Base-by-base conservation (phyloP, 2,888 invertebrate species). In the Tiliacea citrago region DNA sequence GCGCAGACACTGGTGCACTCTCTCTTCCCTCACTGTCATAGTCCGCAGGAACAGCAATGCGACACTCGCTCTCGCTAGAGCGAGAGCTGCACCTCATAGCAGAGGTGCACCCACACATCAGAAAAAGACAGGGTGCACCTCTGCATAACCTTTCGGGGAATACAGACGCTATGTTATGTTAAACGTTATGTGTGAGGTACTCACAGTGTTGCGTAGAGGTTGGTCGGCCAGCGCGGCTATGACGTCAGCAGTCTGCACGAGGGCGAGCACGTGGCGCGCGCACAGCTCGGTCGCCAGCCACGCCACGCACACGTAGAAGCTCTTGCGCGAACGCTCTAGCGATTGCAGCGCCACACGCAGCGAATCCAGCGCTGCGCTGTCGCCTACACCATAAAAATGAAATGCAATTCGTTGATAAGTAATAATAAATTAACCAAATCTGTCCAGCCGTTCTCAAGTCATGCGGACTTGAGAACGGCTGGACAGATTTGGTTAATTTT, bases 331-430 rank as follows among this genome's bases (percentile, higher is more conserved):
- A 16, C 84, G 79, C 73, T 91, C 92, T 72, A 93, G 82, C 0
- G 82, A 86, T 13, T 90, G 82, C 3, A 97, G 88, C 0, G 94
- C 93, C 0, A 90, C 76, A 21, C 96, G 87, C 29, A 96, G 89
- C 24, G 89, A 91, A 74, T 79, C 67, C 4, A 94, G 76, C 0
- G 91, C 91, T 10, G 77, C 63, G 0, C 80, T 71, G 66, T 93
- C 88, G 1, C 93, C 95, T 95, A 73, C 5, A 21, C 6, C 12
- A 16, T 12, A 2, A 1, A 35, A 6, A 16, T 66, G 0, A 51
- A 35, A 16, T 35, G 29, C 9, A 49, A 21, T 29, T 29, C 29
- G 5, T 29, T 29, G 18, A 7, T 18, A 7, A 45, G 12, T n/a
- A n/a, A n/a, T n/a, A n/a, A n/a, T n/a, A n/a, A n/a, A n/a, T n/a